Base-by-base conservation (phyloP, 2,113 vertebrate genomes). In the Sminthopsis crassicaudata region DNA sequence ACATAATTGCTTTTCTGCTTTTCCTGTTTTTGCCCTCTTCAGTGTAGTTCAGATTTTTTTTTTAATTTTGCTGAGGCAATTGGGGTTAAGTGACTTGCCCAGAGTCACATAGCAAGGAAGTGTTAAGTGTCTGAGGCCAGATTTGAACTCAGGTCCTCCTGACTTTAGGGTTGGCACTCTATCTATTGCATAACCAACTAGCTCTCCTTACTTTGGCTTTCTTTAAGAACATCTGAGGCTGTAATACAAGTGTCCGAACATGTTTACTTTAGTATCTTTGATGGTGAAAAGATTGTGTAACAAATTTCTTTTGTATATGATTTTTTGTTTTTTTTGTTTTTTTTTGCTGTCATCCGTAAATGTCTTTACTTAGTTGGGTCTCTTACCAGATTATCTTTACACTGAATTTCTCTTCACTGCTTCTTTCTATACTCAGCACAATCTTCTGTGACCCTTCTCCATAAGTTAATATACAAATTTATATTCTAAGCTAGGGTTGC, bases 401-500 rank as follows among this genome's bases (percentile, higher is more conserved):
- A 84, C 67, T 42, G 67, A 42, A 42, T 42, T 84, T 84, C n/a
- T 19, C 67, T 84, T 84, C 67, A 22, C n/a, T 84, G 67, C 67
- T 84, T 84, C n/a, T 84, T 76, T 84, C 67, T 84, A 23, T 84
- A 84, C 67, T 84, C 7, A 84, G n/a, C 67, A 42, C 67, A 84
- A 42, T 84, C 67, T 42, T 42, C 67, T 14, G 7, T 84, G 67
- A 84, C 67, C n/a, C n/a, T 84, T 84, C 19, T 84, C 67, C 67
- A 84, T 84, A 84, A 84, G 67, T 84, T 84, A 84, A 84, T 42
- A 84, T 84, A 76, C 67, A 84, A 42, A 84, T 84, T 84, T 84
- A 84, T 84, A 84, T 84, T 84, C 67, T 84, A 42, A 42, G 19
- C 67, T 84, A 11, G n/a, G 67, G n/a, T 84, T 42, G 16, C 19